Base-by-base conservation (phyloP, 2,888 invertebrate species). In the Anaspis maculata region DNA sequence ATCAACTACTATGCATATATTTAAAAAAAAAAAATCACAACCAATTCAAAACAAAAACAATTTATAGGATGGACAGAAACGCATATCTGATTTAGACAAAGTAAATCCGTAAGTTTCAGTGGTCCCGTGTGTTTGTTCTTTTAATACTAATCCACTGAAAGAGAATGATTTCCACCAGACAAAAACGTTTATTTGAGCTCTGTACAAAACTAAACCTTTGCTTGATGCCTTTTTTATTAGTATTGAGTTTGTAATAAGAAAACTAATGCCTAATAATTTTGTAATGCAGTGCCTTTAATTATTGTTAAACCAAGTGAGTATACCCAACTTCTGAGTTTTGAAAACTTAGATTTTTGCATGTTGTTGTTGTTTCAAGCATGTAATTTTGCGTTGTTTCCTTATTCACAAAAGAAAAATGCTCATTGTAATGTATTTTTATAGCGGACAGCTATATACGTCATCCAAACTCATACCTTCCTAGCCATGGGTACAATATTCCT, bases 391-490 rank as follows among this genome's bases (percentile, higher is more conserved):
- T n/a, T n/a, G n/a, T n/a, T n/a, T n/a, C n/a, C n/a, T n/a, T n/a
- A n/a, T n/a, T n/a, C n/a, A n/a, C n/a, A n/a, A n/a, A n/a, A n/a
- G n/a, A n/a, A n/a, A n/a, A n/a, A n/a, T n/a, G n/a, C n/a, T n/a
- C n/a, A n/a, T n/a, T n/a, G n/a, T n/a, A n/a, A n/a, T 19, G 19
- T 19, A 9, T 30, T 41, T 40, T 46, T 43, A 21, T 42, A 63
- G 62, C 61, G 39, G 78, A 81, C 53, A 77, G 79, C 57, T 86
- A 86, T 67, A 72, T 85, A 56, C 74, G 83, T 52, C 87, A 88
- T 71, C 86, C 85, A 37, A 85, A 89, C 67, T 77, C 82, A 51
- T 89, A 88, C 70, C 73, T 88, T 56, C 85, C 85, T 32, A 68
- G 72, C 41, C 67, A 66, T 49, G 61, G 60, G 31, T 78, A 79